Percentiles rank a stretch among this genome's conserved stretches.
Evolutionary conservation across 2,113 vertebrate genomes (phyloP).

Genomic region (Acinonyx jubatus): DNA sequence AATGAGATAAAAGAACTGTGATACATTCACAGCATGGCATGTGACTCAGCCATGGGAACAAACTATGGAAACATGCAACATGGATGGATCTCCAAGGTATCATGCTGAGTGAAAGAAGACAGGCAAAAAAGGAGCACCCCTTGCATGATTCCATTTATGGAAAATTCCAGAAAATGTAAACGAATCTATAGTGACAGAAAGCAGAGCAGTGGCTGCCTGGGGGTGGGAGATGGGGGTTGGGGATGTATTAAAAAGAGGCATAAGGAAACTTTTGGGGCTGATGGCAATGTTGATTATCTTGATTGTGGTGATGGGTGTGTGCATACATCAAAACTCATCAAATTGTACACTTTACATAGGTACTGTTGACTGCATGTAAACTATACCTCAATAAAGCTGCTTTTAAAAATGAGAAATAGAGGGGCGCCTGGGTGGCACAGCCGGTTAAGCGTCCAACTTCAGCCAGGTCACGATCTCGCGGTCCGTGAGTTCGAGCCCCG

Average conservation of each 20-base stretch:
- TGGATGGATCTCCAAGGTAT: neutral
- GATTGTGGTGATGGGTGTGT: no score
- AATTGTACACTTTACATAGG: neutral
- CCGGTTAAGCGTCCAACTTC: no score
- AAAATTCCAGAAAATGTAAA: neutral
- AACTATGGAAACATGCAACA: neutral
- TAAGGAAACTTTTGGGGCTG: neutral
- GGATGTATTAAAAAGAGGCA: neutral
- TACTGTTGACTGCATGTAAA: neutral
- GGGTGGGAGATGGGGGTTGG: neutral
- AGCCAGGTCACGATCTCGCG: no score
- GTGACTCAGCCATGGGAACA: neutral
- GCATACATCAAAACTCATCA: neutral
- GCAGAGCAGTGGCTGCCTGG: neutral
- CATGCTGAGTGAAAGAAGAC: neutral
- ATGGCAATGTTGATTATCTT: neutral
- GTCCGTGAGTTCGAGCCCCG: no score
- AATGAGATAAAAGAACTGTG: neutral
- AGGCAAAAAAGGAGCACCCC: neutral
- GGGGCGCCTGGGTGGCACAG: no score
- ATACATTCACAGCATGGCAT: neutral
- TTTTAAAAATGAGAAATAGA: neutral
- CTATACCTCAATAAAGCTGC: neutral
- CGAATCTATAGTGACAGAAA: neutral
- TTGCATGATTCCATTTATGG: neutral